These are phyloP conservation scores for Hymenopus coronatus DNA, from an alignment of 2,888 invertebrate genomes.

Conservation along the genomic window DNA sequence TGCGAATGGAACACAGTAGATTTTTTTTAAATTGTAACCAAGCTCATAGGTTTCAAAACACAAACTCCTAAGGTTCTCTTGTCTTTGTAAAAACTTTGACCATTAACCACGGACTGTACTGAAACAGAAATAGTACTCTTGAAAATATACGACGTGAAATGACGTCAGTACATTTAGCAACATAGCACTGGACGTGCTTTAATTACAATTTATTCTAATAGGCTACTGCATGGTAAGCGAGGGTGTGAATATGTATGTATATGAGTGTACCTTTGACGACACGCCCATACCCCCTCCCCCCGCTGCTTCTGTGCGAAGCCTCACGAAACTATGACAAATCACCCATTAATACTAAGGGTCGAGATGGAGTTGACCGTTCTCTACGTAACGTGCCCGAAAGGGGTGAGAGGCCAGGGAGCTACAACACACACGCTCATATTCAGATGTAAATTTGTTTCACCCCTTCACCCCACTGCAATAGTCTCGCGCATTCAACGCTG, in stretches of 20 bases:
- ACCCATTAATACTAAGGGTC: not conserved
- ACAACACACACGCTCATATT: not conserved
- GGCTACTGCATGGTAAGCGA: not conserved
- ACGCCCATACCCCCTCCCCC: not conserved
- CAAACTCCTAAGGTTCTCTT: no score
- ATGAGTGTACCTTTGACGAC: not conserved
- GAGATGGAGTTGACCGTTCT: not conserved
- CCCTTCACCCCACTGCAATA: not conserved
- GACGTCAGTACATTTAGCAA: not conserved
- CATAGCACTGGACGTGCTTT: not conserved
- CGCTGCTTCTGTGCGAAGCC: no score
- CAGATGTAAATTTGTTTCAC: not conserved
- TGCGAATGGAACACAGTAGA: no score
- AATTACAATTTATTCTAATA: not conserved
- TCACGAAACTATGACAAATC: not conserved
- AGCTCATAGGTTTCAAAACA: no score
- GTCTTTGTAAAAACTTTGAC: no score
- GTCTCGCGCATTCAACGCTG: not conserved
- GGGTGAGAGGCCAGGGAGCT: not conserved
- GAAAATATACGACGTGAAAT: not conserved
- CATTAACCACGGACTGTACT: no score
- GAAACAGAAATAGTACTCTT: no score
- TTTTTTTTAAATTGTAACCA: no score
- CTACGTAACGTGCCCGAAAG: not conserved
- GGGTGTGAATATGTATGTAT: not conserved